Evolutionary conservation across 1,140 invertebrate species (phyloP).

Genomic region (Alviniconcha marisindica): DNA sequence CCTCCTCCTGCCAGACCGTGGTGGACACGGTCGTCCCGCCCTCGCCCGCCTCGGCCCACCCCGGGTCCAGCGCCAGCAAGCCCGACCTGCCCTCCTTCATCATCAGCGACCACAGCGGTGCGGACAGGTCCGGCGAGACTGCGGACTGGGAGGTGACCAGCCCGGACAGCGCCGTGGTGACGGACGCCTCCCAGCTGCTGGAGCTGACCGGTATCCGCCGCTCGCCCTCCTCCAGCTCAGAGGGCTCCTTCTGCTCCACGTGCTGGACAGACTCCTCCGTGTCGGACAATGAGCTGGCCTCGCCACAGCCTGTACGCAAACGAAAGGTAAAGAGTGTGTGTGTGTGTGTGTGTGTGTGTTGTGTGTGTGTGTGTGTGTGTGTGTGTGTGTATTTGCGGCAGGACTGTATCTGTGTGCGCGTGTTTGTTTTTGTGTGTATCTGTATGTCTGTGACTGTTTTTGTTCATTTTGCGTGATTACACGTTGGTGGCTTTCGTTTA

Average conservation of each 20-base stretch:
- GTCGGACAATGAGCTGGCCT: conserved; percentile 36
- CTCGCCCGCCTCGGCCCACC: neutral
- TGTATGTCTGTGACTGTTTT: too few relatives aligned
- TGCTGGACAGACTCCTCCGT: conserved; percentile 46
- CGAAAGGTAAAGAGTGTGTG: conserved; percentile 13
- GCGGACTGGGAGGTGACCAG: conserved; percentile 7
- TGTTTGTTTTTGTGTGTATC: too few relatives aligned
- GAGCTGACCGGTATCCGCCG: neutral
- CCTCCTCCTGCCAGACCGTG: conserved; percentile 31
- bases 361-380: too few relatives aligned
- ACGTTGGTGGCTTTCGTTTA: too few relatives aligned
- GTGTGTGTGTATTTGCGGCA: too few relatives aligned
- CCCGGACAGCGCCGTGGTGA: neutral
- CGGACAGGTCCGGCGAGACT: neutral
- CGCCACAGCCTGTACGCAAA: conserved; percentile 21
- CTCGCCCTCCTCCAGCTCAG: conserved; percentile 39
- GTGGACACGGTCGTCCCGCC: neutral
- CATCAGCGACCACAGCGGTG: conserved; percentile 52
- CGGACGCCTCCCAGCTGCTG: conserved; percentile 16
- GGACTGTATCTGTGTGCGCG: too few relatives aligned
- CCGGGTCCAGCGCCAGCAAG: neutral
- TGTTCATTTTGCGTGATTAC: too few relatives aligned
- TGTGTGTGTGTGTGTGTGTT: too few relatives aligned
- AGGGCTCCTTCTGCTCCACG: conserved; percentile 37
- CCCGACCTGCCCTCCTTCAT: conserved; percentile 42